These are phyloP conservation scores for Odontocerum albicorne DNA, from an alignment of 2,888 invertebrate species.

Conservation along the genomic window DNA sequence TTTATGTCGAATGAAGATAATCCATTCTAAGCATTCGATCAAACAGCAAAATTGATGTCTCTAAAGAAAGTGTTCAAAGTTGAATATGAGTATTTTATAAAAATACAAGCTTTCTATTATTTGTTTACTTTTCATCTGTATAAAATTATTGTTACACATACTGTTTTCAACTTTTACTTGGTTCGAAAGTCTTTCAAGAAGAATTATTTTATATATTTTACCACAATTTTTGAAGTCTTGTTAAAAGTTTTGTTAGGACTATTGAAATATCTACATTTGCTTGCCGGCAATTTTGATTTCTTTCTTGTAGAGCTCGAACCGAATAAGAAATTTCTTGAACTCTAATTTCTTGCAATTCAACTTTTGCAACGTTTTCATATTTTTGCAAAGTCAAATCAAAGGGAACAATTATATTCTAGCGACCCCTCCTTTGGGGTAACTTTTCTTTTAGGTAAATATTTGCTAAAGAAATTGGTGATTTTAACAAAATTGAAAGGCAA, in stretches of 20 bases:
- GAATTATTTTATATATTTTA: no score
- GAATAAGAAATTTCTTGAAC: constrained; percentile 12
- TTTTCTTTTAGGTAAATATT: constrained; percentile 34
- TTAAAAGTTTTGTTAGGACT: constrained; percentile 8
- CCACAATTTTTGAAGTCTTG: constrained; percentile 3
- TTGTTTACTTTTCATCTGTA: no score
- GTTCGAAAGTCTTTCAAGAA: no score
- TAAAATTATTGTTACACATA: no score
- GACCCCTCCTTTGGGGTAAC: constrained; percentile 21
- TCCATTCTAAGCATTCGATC: no score
- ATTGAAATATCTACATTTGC: not conserved
- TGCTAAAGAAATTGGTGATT: constrained; percentile 34
- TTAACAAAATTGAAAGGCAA: no score
- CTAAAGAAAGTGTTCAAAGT: no score
- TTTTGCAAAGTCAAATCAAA: constrained; percentile 31
- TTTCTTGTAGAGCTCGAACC: not conserved
- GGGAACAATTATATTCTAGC: constrained; percentile 30
- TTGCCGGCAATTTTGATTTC: not conserved
- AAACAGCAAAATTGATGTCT: no score
- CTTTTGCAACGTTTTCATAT: constrained; percentile 26
- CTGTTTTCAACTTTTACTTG: no score
- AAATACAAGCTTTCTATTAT: no score
- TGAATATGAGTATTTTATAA: no score
- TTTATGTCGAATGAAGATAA: no score
- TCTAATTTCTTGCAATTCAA: constrained; percentile 22